phyloP scores from a whole-genome alignment of 2,113 vertebrate genomes.

The Erpornis zantholeuca region DNA sequence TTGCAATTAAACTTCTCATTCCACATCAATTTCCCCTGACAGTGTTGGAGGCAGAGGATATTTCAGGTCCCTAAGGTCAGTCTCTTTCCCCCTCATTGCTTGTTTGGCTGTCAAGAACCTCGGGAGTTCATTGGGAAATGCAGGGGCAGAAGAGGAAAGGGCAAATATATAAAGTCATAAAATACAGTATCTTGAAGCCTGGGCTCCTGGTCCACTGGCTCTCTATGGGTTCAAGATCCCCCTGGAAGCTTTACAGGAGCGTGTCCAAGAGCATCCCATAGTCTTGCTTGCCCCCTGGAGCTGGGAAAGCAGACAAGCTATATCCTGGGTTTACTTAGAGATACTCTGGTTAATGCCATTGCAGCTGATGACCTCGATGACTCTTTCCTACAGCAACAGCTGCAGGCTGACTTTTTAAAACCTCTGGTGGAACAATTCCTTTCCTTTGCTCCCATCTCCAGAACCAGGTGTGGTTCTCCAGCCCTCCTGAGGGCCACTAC shows the following conservation, averaged over 20 bases:
- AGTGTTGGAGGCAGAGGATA: background rate
- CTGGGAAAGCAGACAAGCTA: background rate
- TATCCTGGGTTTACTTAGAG: background rate
- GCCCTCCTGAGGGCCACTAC: background rate
- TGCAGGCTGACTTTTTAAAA: background rate
- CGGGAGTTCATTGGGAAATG: background rate
- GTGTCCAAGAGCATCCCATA: accelerated
- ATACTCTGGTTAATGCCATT: background rate
- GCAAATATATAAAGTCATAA: background rate
- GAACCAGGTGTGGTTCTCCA: background rate
- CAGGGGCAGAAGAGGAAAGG: background rate
- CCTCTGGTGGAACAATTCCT: background rate
- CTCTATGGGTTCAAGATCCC: background rate
- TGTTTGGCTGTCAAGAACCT: background rate
- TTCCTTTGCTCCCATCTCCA: background rate
- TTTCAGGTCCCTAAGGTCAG: background rate
- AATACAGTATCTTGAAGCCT: background rate
- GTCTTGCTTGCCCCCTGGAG: background rate
- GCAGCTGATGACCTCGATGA: accelerated
- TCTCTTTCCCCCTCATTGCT: background rate
- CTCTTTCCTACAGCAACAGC: background rate
- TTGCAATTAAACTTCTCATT: background rate
- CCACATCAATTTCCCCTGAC: background rate
- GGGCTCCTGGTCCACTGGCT: background rate
- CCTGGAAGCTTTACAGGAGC: background rate